A percentile compares a stretch with the other conserved stretches of the same genome.
phyloP scores from a whole-genome alignment of 2,888 invertebrate species.

The Drosophila falleni region DNA sequence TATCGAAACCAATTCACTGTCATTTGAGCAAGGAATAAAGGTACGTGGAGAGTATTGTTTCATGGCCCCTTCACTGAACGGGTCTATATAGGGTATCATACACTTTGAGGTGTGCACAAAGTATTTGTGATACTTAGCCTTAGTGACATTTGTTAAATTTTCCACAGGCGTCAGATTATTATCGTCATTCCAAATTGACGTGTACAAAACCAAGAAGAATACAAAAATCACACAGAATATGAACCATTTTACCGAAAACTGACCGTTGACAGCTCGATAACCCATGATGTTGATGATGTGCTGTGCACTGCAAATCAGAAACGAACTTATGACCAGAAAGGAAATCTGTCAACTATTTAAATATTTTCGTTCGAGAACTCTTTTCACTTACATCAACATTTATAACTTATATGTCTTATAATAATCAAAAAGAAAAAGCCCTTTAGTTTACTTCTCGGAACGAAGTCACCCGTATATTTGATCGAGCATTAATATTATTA shows the following conservation, averaged over 20 bases:
- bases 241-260: conserved; percentile 21
- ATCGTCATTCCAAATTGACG: background rate
- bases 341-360: background rate
- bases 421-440: no score
- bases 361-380: no score
- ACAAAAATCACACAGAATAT: background rate
- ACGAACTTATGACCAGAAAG: conserved; percentile 9
- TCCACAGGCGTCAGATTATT: no score
- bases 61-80: conserved; percentile 86
- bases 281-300: conserved; percentile 12
- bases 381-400: background rate
- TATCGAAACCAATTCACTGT: conserved; percentile 50
- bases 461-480: no score
- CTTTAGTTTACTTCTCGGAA: no score
- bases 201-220: background rate
- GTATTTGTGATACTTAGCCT: conserved; percentile 14
- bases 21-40: conserved; percentile 55
- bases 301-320: background rate
- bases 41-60: conserved; percentile 36
- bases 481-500: no score
- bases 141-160: no score
- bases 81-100: conserved; percentile 87
- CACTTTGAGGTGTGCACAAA: conserved; percentile 87
- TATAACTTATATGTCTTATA: no score
- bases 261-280: conserved; percentile 2